Conservation (phyloP, 64 coral and sea anemone genomes). For the Montipora sp. region DNA sequence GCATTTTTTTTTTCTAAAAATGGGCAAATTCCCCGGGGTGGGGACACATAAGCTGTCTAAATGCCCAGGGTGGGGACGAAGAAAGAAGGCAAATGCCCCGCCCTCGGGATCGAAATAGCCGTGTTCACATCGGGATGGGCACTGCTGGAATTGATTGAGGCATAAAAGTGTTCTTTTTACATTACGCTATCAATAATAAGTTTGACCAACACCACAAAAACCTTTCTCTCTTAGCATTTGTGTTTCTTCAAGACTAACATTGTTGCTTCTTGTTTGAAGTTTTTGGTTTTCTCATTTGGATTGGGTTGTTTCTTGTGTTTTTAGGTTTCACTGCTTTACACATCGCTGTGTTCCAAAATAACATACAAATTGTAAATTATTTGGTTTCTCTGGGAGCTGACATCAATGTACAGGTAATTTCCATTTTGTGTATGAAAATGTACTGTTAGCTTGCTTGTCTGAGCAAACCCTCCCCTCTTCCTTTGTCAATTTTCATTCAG, state of each 20-base stretch:
- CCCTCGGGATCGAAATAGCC: no score
- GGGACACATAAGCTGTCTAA: no score
- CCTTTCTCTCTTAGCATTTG: not conserved
- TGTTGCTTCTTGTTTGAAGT: not conserved
- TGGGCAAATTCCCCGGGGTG: no score
- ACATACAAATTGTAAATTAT: constrained; percentile 42
- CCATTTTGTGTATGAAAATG: not conserved
- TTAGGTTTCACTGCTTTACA: constrained; percentile 84
- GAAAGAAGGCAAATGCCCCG: no score
- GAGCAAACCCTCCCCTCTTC: not conserved
- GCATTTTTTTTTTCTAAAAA: no score
- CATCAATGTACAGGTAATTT: constrained; percentile 70
- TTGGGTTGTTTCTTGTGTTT: not conserved
- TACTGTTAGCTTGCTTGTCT: no score
- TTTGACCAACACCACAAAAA: no score
- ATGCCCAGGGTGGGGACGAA: no score
- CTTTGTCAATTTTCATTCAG: not conserved
- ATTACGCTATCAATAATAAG: no score
- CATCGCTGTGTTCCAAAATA: constrained; percentile 55
- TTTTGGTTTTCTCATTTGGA: not conserved
- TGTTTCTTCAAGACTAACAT: not conserved
- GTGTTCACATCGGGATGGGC: no score
- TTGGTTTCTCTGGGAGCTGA: constrained; percentile 75
- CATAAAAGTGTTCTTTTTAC: no score
- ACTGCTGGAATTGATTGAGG: no score